These are phyloP conservation scores for Neodiprion lecontei DNA, from an alignment of 1,140 invertebrate species.

Conservation along the genomic window DNA sequence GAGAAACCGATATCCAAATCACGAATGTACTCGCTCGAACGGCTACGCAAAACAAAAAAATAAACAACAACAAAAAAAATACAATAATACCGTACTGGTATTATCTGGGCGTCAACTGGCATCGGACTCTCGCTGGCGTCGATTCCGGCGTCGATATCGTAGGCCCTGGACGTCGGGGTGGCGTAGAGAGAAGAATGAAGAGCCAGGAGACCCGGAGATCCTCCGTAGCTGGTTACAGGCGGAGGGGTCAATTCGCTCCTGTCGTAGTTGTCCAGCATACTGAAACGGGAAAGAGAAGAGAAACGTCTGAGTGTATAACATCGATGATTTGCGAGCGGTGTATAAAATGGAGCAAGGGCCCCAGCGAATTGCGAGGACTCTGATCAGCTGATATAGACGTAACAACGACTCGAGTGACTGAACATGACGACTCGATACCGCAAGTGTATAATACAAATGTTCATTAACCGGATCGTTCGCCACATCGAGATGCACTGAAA, in stretches of 20 bases:
- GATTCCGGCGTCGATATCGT: constrained; percentile 58
- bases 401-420: too few species aligned
- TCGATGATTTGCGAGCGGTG: too few species aligned
- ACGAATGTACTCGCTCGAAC: too few species aligned
- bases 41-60: too few species aligned
- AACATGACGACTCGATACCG: too few species aligned
- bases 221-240: constrained; percentile 54
- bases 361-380: constrained; percentile 25
- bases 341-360: constrained; percentile 23
- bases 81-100: constrained; percentile 46
- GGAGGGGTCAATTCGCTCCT: constrained; percentile 59
- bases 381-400: background rate
- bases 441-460: too few species aligned
- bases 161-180: constrained; percentile 52
- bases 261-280: constrained; percentile 62
- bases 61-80: background rate
- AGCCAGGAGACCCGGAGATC: constrained; percentile 54
- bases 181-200: constrained; percentile 58
- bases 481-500: too few species aligned
- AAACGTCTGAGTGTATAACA: background rate
- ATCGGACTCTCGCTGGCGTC: constrained; percentile 56
- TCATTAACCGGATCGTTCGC: too few species aligned
- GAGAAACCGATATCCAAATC: too few species aligned
- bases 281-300: constrained; percentile 38
- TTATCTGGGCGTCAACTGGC: constrained; percentile 60